A percentile compares a stretch with the other conserved stretches of the same genome.
These are phyloP conservation scores for Micromussa lordhowensis DNA, from an alignment of 92 coral and sea anemone species.

Conservation along the genomic window DNA sequence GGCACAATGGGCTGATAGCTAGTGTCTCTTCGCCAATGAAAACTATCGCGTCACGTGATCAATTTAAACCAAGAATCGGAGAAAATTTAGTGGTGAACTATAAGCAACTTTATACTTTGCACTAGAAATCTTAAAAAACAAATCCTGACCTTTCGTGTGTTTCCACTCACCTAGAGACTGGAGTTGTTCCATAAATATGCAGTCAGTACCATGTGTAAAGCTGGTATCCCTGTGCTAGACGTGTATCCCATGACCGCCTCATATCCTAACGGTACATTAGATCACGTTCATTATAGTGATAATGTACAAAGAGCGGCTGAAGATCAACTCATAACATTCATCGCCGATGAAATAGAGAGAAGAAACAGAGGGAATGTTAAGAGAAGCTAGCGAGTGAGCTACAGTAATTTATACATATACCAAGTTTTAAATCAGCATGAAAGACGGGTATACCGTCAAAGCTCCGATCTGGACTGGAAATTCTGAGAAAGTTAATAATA, in stretches of 20 bases:
- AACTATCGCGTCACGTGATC: too few species aligned
- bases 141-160: neutral
- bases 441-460: too few species aligned
- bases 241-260: conserved; percentile 86
- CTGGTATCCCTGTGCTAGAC: conserved; percentile 87
- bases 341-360: conserved; percentile 9
- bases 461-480: too few species aligned
- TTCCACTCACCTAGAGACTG: conserved; percentile 57
- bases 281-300: conserved; percentile 81
- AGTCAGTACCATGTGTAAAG: conserved; percentile 84
- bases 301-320: conserved; percentile 83
- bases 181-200: conserved; percentile 83
- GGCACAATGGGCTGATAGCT: too few species aligned
- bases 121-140: too few species aligned
- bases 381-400: neutral
- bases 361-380: neutral
- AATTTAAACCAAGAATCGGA: too few species aligned
- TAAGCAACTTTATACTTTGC: too few species aligned
- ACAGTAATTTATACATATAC: too few species aligned
- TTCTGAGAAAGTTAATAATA: too few species aligned
- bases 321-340: conserved; percentile 48
- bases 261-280: conserved; percentile 77
- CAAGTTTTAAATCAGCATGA: too few species aligned
- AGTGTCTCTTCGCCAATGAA: too few species aligned
- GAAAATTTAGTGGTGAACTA: too few species aligned